Conservation (phyloP, 2,113 vertebrate genomes). For the Sorex fumeus region DNA sequence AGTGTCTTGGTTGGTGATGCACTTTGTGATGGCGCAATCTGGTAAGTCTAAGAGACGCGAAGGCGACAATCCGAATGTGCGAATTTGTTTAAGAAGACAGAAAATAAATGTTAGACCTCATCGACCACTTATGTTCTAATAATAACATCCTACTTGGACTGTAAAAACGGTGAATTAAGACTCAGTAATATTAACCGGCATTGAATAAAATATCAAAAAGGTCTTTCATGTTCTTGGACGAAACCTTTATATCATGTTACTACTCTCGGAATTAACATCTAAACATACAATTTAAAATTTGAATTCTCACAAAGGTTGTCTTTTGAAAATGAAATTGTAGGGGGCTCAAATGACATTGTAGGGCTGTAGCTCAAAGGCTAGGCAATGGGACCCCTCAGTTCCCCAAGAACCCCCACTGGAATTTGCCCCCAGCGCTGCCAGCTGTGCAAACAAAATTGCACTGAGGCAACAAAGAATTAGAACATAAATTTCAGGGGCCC, state of each 20-base stretch:
- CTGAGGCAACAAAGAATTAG: neutral
- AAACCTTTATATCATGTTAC: neutral
- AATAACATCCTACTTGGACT: neutral
- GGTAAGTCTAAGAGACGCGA: neutral
- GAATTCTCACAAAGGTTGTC: neutral
- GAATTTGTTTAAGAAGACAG: neutral
- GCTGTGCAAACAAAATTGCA: neutral
- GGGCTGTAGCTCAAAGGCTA: too few species aligned
- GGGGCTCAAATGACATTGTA: too few species aligned
- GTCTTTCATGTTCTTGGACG: neutral
- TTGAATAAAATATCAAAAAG: slow-evolving; percentile 17
- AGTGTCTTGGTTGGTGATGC: too few species aligned
- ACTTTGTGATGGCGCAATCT: neutral
- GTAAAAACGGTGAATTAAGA: neutral
- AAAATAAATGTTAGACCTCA: neutral
- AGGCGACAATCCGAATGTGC: neutral
- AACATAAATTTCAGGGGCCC: neutral
- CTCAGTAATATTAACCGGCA: slow-evolving; percentile 13
- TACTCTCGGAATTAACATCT: neutral
- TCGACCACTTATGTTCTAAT: neutral
- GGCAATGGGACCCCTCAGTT: too few species aligned
- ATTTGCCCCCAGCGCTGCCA: too few species aligned
- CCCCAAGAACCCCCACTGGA: too few species aligned
- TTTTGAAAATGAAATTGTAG: too few species aligned
- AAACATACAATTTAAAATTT: slow-evolving; percentile 5